Conservation (phyloP, 2,888 invertebrate species). For the Acronicta psi region DNA sequence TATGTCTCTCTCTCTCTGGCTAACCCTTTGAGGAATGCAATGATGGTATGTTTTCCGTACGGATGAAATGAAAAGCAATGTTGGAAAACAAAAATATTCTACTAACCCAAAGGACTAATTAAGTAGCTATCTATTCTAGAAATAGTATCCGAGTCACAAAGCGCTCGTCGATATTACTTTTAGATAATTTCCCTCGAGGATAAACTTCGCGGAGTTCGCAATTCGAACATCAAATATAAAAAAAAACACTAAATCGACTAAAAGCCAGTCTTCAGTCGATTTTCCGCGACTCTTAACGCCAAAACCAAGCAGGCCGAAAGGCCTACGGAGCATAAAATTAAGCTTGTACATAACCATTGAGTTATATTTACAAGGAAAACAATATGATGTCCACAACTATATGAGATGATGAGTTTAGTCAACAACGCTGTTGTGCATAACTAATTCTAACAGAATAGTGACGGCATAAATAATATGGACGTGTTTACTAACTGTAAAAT, state of each 20-base stretch:
- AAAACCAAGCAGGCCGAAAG: slow-evolving; percentile 12
- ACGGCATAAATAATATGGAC: too few relatives aligned
- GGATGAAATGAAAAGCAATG: too few relatives aligned
- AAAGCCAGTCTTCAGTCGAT: slow-evolving; percentile 26
- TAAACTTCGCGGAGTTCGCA: slow-evolving; percentile 13
- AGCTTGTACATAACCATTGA: slow-evolving; percentile 23
- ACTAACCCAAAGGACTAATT: not conserved
- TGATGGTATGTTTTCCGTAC: too few relatives aligned
- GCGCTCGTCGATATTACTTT: slow-evolving; percentile 4
- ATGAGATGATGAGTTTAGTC: too few relatives aligned
- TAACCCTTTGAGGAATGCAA: too few relatives aligned
- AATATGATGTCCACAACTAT: not conserved
- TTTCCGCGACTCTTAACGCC: slow-evolving; percentile 37
- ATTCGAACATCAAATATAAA: slow-evolving; percentile 28
- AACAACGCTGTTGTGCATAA: too few relatives aligned
- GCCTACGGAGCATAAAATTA: slow-evolving; percentile 45
- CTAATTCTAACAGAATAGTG: too few relatives aligned
- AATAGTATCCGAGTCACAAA: slow-evolving; percentile 14
- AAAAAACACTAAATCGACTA: slow-evolving; percentile 16
- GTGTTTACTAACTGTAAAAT: too few relatives aligned
- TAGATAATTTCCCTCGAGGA: slow-evolving; percentile 24
- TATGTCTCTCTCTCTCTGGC: too few relatives aligned
- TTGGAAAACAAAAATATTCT: not conserved
- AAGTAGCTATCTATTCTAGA: slow-evolving; percentile 1
- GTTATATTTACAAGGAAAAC: not conserved